Base-by-base conservation (phyloP, 2,888 invertebrate genomes). In the Nephrotoma guestfalica region DNA sequence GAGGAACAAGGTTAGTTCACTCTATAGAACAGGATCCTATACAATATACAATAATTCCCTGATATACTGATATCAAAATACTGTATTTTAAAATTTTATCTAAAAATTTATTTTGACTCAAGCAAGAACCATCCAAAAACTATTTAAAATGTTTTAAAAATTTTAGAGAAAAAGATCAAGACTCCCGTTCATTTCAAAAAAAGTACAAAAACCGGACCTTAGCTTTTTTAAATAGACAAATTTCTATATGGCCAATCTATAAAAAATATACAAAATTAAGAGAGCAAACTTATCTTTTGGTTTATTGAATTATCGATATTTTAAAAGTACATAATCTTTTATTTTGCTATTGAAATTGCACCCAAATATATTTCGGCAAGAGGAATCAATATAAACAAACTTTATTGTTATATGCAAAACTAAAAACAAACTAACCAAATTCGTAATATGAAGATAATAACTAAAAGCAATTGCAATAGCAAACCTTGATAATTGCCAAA, bases 1-100 rank as follows among this genome's bases (percentile, higher is more conserved):
- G 92, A 92, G 92, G 92, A 92, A 92, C 92, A 91, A 92, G 91
- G 90, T 92, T 92, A 92, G 92, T 92, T 92, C 91, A 89, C 92
- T 92, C 92, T 91, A 88, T 90, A 91, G 91, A 92, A 91, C 91
- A 91, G 92, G 92, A 91, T 88, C 89, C 89, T 89, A 89, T 89
- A 88, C 88, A 89, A 88, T 88, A 88, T 88, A 89, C 87, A 86
- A 87, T 86, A 87, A 86, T 86, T 71, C 86, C 86, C 84, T 86
- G 85, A 43, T 84, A 57, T 87, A 85, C 85, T 85, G 85, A 85
- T 85, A 86, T 86, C 86, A 86, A 86, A 86, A 86, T 86, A 85
- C 85, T 85, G 85, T 85, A 85, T 85, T 85, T 43, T 85, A 85
- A 43, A 85, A 43, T 85, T 18, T 85, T 85, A 43, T 43, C 42